Base-by-base conservation (phyloP, 92 coral and sea anemone species). In the Anthopleura xanthogrammica region DNA sequence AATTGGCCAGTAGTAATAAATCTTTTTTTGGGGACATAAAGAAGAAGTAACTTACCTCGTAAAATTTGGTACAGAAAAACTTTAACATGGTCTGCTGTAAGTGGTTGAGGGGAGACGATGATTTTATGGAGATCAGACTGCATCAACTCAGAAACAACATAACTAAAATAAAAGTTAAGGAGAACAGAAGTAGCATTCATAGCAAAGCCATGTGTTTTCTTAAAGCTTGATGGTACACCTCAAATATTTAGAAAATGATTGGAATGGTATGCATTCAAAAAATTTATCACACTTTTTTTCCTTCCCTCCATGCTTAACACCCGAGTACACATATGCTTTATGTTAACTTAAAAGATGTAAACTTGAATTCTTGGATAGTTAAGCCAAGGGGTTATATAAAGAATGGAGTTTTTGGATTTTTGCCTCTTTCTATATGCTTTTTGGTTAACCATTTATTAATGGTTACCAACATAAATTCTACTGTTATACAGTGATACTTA, bases 121-220 rank as follows among this genome's bases (percentile, higher is more conserved):
- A 97, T 97, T 84, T 97, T 97, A 80, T 97, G 99, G 77, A 97
- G 84, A 78, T 97, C 99, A 19, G 99, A 97, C 87, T 97, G 99
- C 99, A 97, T 97, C 72, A 97, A 87, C 83, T 97, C 99, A 64
- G 99, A 94, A 80, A 97, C 99, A 86, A 97, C 92, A 83, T 97
- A 94, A 83, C 99, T 97, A 54, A 16, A 77, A 36, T 55, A 52
- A 79, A 56, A 54, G 88, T 92, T 82, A 92, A 90, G 91, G 83
- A 50, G 2, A 68, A 60, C 57, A 60, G 56, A 12, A 23, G 42
- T 29, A 23, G 16, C 7, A 29, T 24, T 68, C 70, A 62, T 43
- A 43, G 50, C 50, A 46, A 46, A 46, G 50, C 50, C 50, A 5
- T 62, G 70, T 62, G 7, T 62, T 62, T 19, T 22, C 36, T 24